phyloP scores from a whole-genome alignment of 1,140 invertebrate genomes.

The Polypedilum pembai region DNA sequence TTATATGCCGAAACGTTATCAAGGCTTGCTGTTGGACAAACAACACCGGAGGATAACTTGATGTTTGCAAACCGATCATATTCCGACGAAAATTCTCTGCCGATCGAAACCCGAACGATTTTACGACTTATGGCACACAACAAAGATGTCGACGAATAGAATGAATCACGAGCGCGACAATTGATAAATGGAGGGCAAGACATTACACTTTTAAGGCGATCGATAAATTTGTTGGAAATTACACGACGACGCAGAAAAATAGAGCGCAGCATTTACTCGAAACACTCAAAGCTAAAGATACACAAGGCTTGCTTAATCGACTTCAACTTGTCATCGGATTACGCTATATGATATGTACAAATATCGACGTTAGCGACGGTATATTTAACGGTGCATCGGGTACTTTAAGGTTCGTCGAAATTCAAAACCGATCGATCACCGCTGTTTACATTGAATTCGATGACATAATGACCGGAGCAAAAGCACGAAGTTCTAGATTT shows the following conservation, averaged over 20 bases:
- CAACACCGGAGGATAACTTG: background rate
- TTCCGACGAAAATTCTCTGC: background rate
- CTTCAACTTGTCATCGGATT: background rate
- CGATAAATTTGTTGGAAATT: background rate
- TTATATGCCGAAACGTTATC: slow-evolving; percentile 33
- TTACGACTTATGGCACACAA: background rate
- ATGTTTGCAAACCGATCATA: background rate
- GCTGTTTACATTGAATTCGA: background rate
- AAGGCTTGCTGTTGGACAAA: slow-evolving; percentile 32
- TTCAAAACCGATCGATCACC: background rate
- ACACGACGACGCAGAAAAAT: background rate
- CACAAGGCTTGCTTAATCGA: background rate
- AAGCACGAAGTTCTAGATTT: background rate
- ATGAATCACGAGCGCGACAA: background rate
- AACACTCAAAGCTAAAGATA: background rate
- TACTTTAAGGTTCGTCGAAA: background rate
- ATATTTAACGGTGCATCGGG: slow-evolving; percentile 22
- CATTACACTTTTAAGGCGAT: background rate
- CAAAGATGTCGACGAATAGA: background rate
- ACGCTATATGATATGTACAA: slow-evolving; percentile 19
- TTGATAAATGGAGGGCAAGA: background rate
- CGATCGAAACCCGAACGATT: background rate
- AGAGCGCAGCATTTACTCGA: background rate
- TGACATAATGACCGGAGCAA: background rate
- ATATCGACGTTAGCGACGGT: slow-evolving; percentile 24